Evolutionary conservation across 2,888 invertebrate genomes (phyloP).

Genomic region (Drosophila mayaguana): DNA sequence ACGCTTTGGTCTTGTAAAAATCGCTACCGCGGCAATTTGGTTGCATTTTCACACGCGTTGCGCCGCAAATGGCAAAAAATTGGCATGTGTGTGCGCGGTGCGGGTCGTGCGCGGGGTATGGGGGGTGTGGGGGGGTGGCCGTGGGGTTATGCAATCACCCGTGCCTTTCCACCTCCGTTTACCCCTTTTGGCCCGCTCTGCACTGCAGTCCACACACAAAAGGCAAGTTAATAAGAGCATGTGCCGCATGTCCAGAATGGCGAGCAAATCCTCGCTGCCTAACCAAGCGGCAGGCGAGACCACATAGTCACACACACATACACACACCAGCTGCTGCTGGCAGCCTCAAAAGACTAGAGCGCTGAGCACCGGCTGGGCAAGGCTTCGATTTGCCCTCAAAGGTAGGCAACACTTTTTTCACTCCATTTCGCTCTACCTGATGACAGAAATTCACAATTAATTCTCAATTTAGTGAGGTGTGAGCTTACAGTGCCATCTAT

Average conservation of each 20-base stretch:
- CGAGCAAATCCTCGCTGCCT: conserved; percentile 25
- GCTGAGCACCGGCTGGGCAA: conserved; percentile 35
- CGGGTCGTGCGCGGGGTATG: neutral
- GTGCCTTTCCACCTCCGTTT: neutral
- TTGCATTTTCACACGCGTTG: conserved; percentile 61
- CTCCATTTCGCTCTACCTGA: neutral
- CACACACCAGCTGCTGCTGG: conserved; percentile 11
- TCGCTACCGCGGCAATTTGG: conserved; percentile 68
- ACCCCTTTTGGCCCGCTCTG: neutral
- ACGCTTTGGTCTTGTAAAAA: conserved; percentile 34
- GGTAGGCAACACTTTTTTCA: conserved; percentile 26
- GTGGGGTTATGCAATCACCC: conserved; percentile 30
- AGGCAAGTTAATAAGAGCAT: conserved; percentile 72
- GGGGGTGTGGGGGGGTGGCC: neutral
- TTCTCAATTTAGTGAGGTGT: conserved; percentile 19
- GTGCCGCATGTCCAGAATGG: conserved; percentile 56
- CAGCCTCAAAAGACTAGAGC: conserved; percentile 27
- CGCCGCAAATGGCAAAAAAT: conserved; percentile 47
- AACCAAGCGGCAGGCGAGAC: conserved; percentile 30
- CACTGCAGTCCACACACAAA: conserved; percentile 41
- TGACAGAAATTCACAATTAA: conserved; percentile 9
- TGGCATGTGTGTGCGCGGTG: conserved; percentile 41
- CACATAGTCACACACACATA: conserved; percentile 1
- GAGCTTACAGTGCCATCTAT: neutral
- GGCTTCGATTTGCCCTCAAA: conserved; percentile 32